Percentiles rank a stretch among this genome's conserved stretches.
Conservation (phyloP, 2,888 invertebrate genomes). For the Nasonovia ribisnigri region DNA sequence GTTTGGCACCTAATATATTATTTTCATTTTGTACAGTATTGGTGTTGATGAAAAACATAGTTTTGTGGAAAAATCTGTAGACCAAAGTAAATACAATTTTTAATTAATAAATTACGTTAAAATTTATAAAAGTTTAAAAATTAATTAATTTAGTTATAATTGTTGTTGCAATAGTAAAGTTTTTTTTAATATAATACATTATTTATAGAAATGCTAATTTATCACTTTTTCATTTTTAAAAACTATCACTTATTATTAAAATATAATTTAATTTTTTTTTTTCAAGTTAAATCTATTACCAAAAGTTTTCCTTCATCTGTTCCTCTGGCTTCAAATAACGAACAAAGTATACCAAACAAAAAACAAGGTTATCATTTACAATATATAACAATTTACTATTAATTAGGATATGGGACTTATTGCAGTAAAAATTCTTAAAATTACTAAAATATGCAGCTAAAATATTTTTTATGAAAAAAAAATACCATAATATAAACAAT, state of each 20-base stretch:
- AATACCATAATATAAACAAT: not conserved
- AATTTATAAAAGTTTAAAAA: not conserved
- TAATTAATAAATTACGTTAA: not conserved
- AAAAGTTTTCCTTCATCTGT: not conserved
- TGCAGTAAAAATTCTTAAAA: not conserved
- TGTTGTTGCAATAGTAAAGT: too few species aligned
- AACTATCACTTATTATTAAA: not conserved
- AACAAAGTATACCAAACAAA: constrained; percentile 20
- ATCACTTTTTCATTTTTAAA: not conserved
- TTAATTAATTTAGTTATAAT: not conserved
- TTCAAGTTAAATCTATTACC: constrained; percentile 34
- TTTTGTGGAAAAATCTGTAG: constrained; percentile 29
- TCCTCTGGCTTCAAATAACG: not conserved
- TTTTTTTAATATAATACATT: too few species aligned
- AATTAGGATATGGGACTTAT: not conserved
- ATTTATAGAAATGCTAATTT: not conserved
- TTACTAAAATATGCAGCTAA: not conserved
- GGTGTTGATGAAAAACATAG: constrained; percentile 22
- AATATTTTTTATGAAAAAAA: not conserved
- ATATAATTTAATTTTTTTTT: not conserved
- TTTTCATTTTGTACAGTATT: constrained; percentile 33
- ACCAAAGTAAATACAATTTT: constrained; percentile 28
- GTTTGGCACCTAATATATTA: not conserved
- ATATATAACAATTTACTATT: not conserved
- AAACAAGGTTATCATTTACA: constrained; percentile 30